Base-by-base conservation (phyloP, 2,113 vertebrate species). In the Tapirus terrestris region DNA sequence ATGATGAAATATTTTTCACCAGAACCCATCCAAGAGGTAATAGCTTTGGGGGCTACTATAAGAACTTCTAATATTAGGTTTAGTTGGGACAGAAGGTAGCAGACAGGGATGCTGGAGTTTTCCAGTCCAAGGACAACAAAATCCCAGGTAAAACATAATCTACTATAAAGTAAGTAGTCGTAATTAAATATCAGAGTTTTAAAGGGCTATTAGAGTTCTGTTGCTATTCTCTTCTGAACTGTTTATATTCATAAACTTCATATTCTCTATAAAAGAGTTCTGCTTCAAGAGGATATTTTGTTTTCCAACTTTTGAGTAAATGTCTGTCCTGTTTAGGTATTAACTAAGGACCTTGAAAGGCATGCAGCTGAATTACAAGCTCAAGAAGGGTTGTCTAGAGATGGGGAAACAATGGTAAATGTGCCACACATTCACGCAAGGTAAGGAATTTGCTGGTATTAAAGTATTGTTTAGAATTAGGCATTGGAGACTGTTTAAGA, bases 341-440 rank as follows among this genome's bases (percentile, higher is more conserved):
- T 99, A 97, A 99, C 99, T 13, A 98, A 99, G 96, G 99, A 99
- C 98, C 99, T 99, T 14, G 99, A 99, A 98, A 99, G 98, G 77
- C 99, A 99, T 51, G 99, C 99, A 75, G 99, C 99, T 53, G 99
- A 99, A 98, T 98, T 99, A 85, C 99, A 99, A 96, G 99, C 98
- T 45, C 99, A 99, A 91, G 99, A 99, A 65, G 99, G 99, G 31
- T 97, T 99, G 58, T 98, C 99, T 0, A 97, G 96, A 85, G 98
- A 98, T 4, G 98, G 99, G 33, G 98, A 99, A 0, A 99, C 99
- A 3, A 99, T 99, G 97, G 99, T 99, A 93, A 99, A 99, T 45
- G 99, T 99, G 65, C 99, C 99, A 53, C 99, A 99, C 83, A 99
- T 99, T 95, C 99, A 99, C 18, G 99, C 99, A 3, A 99, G 99